Percentiles rank a stretch among this genome's conserved stretches.
phyloP scores from a whole-genome alignment of 2,888 invertebrate genomes.

The Scaptomyza parva region DNA sequence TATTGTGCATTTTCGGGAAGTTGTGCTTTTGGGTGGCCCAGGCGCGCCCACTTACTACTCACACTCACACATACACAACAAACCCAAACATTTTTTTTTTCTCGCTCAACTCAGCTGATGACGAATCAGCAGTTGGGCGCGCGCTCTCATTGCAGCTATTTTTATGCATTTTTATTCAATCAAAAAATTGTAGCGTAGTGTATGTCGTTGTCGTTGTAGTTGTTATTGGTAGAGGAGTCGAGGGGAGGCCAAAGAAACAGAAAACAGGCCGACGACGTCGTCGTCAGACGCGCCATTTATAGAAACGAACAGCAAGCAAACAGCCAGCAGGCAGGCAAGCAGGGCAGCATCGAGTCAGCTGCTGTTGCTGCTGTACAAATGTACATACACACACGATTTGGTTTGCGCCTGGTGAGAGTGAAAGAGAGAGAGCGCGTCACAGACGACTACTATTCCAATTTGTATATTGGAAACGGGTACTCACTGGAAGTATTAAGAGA shows the following conservation, averaged over 20 bases:
- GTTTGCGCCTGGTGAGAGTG: slow-evolving; percentile 27
- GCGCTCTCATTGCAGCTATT: slow-evolving; percentile 63
- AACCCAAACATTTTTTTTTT: slow-evolving; percentile 11
- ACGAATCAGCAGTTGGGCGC: slow-evolving; percentile 61
- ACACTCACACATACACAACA: slow-evolving; percentile 6
- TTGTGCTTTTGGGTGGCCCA: slow-evolving; percentile 37
- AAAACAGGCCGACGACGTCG: slow-evolving; percentile 39
- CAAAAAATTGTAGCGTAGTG: slow-evolving; percentile 64
- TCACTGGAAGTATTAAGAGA: slow-evolving; percentile 69
- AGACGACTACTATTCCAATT: slow-evolving; percentile 47
- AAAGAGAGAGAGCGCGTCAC: slow-evolving; percentile 8
- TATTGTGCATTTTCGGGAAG: slow-evolving; percentile 35
- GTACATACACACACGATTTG: slow-evolving; percentile 38
- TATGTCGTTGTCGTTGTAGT: not conserved
- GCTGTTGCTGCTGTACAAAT: slow-evolving; percentile 45
- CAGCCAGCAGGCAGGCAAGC: slow-evolving; percentile 10
- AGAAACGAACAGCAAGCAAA: slow-evolving; percentile 51
- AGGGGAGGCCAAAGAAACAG: slow-evolving; percentile 40
- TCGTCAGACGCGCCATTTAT: slow-evolving; percentile 69
- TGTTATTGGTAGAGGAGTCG: slow-evolving; percentile 20
- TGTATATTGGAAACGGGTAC: slow-evolving; percentile 43
- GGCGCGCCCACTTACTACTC: slow-evolving; percentile 40
- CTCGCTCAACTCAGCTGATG: slow-evolving; percentile 71
- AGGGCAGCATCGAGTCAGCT: slow-evolving; percentile 54
- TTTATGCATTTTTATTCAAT: slow-evolving; percentile 80